These are phyloP conservation scores for Phaedon cochleariae DNA, from an alignment of 2,888 invertebrate genomes.

Conservation along the genomic window DNA sequence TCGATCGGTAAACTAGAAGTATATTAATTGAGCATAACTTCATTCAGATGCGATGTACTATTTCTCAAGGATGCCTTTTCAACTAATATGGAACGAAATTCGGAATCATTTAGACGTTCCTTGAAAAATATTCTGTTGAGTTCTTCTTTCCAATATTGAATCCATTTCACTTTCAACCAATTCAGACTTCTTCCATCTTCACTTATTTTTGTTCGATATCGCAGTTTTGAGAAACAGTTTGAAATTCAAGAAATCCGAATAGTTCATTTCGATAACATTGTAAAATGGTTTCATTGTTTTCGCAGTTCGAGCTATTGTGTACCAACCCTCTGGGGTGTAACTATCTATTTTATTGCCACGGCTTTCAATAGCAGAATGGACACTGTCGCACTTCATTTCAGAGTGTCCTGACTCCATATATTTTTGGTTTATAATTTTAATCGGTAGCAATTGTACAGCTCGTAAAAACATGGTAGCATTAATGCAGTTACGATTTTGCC, in stretches of 20 bases:
- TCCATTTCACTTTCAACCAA: not conserved
- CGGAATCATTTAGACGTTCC: not conserved
- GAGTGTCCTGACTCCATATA: constrained; percentile 30
- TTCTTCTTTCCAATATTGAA: not conserved
- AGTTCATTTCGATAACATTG: not conserved
- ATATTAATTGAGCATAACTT: not conserved
- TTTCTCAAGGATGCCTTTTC: constrained; percentile 14
- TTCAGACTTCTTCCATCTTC: too few relatives aligned
- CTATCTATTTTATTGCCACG: constrained; percentile 33
- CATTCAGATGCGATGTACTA: not conserved
- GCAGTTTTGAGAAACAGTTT: too few relatives aligned
- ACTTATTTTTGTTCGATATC: not conserved
- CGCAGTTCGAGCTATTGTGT: constrained; percentile 29
- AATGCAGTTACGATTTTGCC: constrained; percentile 29
- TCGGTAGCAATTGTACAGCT: constrained; percentile 23
- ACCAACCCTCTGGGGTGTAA: constrained; percentile 38
- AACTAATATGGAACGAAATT: constrained; percentile 3
- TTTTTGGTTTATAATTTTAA: constrained; percentile 34
- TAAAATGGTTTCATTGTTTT: constrained; percentile 24
- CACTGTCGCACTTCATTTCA: constrained; percentile 38
- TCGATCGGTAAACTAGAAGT: too few relatives aligned
- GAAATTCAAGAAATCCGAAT: not conserved
- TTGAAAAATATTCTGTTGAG: not conserved
- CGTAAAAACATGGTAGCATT: constrained; percentile 30
- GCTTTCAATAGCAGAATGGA: constrained; percentile 32